Conservation (phyloP, 2,888 invertebrate genomes). For the Uropetala carovei region DNA sequence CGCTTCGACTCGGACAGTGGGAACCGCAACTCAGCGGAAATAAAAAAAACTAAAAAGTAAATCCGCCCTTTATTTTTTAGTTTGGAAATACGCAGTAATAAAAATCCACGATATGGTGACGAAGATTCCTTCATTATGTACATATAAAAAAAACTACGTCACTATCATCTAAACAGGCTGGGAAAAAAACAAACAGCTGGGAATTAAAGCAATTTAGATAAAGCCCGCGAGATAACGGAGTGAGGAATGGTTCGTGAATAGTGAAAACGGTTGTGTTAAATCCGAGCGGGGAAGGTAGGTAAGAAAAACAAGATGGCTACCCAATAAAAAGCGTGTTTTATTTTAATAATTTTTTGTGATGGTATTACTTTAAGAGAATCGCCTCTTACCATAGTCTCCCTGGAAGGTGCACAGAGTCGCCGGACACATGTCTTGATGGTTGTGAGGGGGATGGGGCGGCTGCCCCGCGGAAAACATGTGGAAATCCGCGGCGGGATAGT, state of each 20-base stretch:
- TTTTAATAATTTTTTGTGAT: conserved; percentile 42
- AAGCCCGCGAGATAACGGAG: too few relatives aligned
- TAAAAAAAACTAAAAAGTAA: background rate
- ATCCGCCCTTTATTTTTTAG: too few relatives aligned
- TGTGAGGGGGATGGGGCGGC: conserved; percentile 65
- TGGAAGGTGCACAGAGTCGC: conserved; percentile 82
- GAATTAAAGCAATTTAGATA: too few relatives aligned
- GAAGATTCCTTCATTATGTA: too few relatives aligned
- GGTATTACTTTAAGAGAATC: background rate
- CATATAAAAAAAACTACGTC: background rate
- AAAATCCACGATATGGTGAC: background rate
- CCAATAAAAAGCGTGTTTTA: conserved; percentile 40
- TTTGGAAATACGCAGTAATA: too few relatives aligned
- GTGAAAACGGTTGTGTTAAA: too few relatives aligned
- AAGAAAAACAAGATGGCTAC: background rate
- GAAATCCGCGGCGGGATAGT: conserved; percentile 68
- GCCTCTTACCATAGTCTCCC: conserved; percentile 83
- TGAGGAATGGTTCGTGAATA: too few relatives aligned
- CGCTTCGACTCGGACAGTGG: background rate
- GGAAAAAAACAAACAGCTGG: too few relatives aligned
- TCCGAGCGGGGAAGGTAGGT: too few relatives aligned
- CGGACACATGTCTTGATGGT: conserved; percentile 67
- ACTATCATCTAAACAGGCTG: background rate
- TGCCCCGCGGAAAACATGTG: conserved; percentile 65
- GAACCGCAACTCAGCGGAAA: background rate